Base-by-base conservation (phyloP, 2,797 vertebrate species). In the Carduelis carduelis region DNA sequence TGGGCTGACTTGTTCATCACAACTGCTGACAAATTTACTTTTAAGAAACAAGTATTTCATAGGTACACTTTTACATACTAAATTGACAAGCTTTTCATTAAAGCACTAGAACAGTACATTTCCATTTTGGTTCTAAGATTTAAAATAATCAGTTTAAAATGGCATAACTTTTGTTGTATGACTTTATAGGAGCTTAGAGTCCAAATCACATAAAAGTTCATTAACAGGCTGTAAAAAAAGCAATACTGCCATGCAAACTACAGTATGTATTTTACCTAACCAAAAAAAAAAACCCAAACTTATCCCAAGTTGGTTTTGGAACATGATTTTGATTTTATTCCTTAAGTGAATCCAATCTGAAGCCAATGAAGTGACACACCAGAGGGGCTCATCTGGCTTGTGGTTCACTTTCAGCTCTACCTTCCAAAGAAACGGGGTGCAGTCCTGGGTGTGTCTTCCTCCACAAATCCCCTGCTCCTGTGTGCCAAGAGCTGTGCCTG, bases 361-460 rank as follows among this genome's bases (percentile, higher is more conserved):
- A 72, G 19, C 16, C 34, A 61, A 14, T 15, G 24, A 79, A 76
- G 27, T 26, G 27, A 77, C 17, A 28, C 28, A 85, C 11, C 50
- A 60, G 46, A 79, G 23, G 47, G 75, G 32, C 43, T 69, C 26
- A 35, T 27, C 11, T 41, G 47, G n/a, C 18, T 41, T 43, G 60
- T 34, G 39, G 32, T 70, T 77, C 44, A n/a, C 60, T 83, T 61
- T 34, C 55, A 78, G 17, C n/a, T 74, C 0, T 6, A 75, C 11
- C 43, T 68, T 44, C 19, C 27, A n/a, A 47, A 74, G 23, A 41
- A 63, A 26, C 8, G 52, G n/a, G 44, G n/a, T 49, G 37, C 53
- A 74, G 69, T 24, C 28, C 92, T 20, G 34, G 88, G 66, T 46
- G 83, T 89, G 86, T 37, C 81, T 34, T 47, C 41, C 66, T 60